Evolutionary conservation across 1,140 invertebrate species (phyloP), one percentile per base, ranked within the genome.

Genomic region (Hyles euphorbiae): DNA sequence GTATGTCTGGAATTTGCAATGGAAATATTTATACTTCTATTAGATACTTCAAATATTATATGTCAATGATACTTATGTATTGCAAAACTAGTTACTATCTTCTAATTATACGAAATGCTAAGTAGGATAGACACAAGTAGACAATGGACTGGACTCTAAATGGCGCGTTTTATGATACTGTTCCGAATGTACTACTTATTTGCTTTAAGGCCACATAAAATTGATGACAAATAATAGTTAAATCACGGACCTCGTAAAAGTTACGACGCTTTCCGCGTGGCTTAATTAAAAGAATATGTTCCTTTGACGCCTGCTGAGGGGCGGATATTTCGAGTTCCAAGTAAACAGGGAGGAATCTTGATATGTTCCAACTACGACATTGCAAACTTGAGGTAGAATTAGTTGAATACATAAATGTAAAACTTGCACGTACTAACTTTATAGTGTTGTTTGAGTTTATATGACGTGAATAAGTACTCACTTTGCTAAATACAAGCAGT

Each of bases 161-260:
- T 60, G 57, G 62, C 56, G 50, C 61, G 22, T 65, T 70, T 73
- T 68, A 73, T 69, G 57, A 43, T 33, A 76, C 67, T 68, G 55
- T 66, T 61, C 59, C 55, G 60, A 61, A 61, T 61, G 66, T 72
- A 73, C 71, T 79, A 56, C 54, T 56, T 56, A 78, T 81, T 81
- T 87, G 76, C 77, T 85, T 88, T 83, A 86, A 75, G 72, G 70
- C 63, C 76, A 71, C 77, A 84, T 88, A 85, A 87, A 87, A 88
- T 88, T 86, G 80, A 88, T 84, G 83, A 86, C 86, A 88, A 88
- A 88, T 88, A 88, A 87, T 88, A 88, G 86, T 86, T 84, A 88
- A 88, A 88, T 88, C 86, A 88, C 81, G 70, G 74, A 72, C 66
- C 67, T 87, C 86, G 80, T 88, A 88, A 88, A 84, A 74, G 74